These are phyloP conservation scores for Caenorhabditis imperialis DNA, from an alignment of 2,888 invertebrate genomes.

Conservation along the genomic window DNA sequence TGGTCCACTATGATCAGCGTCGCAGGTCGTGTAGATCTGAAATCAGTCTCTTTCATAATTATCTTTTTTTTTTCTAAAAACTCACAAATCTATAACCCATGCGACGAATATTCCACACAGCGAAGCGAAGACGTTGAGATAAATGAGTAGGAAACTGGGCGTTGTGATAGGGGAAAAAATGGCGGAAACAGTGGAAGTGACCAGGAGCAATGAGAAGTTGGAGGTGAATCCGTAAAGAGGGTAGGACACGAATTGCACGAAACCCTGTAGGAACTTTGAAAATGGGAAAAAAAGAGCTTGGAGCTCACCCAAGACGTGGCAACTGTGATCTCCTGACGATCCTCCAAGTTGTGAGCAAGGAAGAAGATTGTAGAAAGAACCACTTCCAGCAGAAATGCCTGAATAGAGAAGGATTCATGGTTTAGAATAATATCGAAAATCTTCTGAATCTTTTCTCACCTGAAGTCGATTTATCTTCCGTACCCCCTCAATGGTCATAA, in stretches of 20 bases:
- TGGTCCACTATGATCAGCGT: not conserved
- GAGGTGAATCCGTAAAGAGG: constrained; percentile 46
- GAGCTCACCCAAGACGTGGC: constrained; percentile 34
- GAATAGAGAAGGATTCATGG: no score
- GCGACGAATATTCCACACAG: constrained; percentile 18
- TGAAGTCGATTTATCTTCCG: constrained; percentile 42
- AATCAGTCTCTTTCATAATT: constrained; percentile 1
- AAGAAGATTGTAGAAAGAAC: constrained; percentile 18
- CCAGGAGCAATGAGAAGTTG: constrained; percentile 30
- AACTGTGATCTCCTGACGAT: constrained; percentile 13
- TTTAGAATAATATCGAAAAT: no score
- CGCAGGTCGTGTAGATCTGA: constrained; percentile 17
- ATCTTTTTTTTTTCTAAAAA: not conserved
- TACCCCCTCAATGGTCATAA: constrained; percentile 24
- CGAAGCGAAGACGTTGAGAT: constrained; percentile 39
- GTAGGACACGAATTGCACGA: constrained; percentile 46
- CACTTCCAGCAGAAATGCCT: constrained; percentile 46
- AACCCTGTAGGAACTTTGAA: constrained; percentile 31
- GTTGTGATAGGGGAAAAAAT: constrained; percentile 44
- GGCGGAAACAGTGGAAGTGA: constrained; percentile 28
- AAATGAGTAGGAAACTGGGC: constrained; percentile 31
- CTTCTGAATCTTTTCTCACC: no score
- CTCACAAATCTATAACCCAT: constrained; percentile 35
- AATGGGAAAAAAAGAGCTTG: not conserved
- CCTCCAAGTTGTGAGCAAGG: constrained; percentile 15